phyloP scores from a whole-genome alignment of 2,113 vertebrate species.

The Hymenochirus boettgeri region DNA sequence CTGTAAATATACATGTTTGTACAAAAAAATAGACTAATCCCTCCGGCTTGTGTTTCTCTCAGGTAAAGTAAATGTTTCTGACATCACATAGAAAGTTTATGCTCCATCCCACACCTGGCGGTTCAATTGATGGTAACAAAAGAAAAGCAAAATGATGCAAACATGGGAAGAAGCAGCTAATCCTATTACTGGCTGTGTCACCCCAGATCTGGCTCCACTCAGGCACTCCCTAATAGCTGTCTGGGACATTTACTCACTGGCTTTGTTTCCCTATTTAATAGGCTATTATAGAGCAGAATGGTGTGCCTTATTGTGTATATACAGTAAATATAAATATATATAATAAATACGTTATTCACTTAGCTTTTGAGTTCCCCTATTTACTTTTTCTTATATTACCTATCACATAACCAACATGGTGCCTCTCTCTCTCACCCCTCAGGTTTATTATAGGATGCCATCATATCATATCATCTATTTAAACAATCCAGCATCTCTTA shows the following conservation, averaged over 20 bases:
- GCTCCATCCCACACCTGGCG: slow-evolving; percentile 25
- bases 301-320: too few relatives aligned
- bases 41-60: not conserved
- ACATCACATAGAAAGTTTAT: not conserved
- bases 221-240: slow-evolving; percentile 30
- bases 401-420: too few relatives aligned
- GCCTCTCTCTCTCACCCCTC: too few relatives aligned
- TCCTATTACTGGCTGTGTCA: slow-evolving; percentile 31
- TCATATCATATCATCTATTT: too few relatives aligned
- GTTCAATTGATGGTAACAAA: slow-evolving; percentile 18
- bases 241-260: slow-evolving; percentile 24
- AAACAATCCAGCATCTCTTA: too few relatives aligned
- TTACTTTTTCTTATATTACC: not conserved
- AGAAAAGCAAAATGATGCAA: slow-evolving; percentile 33
- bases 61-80: not conserved
- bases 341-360: too few relatives aligned
- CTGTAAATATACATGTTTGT: not conserved
- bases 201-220: slow-evolving; percentile 29
- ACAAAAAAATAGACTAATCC: slow-evolving; percentile 3
- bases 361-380: too few relatives aligned
- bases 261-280: not conserved
- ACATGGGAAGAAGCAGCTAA: slow-evolving; percentile 31
- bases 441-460: too few relatives aligned
- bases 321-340: too few relatives aligned
- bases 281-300: too few relatives aligned